Evolutionary conservation across 2,888 invertebrate species (phyloP).

Genomic region (Strigamia crassipes): DNA sequence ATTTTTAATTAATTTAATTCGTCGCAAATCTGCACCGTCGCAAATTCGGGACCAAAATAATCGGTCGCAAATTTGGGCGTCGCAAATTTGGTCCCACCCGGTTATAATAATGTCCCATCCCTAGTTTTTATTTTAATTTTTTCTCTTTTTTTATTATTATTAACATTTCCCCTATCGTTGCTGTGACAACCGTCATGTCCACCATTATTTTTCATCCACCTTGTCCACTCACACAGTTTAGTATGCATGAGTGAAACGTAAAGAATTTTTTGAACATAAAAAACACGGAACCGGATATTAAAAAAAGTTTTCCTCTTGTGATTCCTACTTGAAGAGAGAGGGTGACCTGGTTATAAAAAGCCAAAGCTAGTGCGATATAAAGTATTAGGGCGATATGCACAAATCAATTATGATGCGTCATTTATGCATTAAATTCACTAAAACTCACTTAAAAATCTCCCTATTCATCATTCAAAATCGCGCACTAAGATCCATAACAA

Average conservation of each 20-base stretch:
- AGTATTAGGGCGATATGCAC: not conserved
- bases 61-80: too few relatives aligned
- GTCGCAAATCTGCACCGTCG: too few relatives aligned
- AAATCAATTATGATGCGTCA: conserved; percentile 26
- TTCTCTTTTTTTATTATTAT: not conserved
- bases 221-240: not conserved
- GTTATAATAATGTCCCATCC: not conserved
- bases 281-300: conserved; percentile 7
- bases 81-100: too few relatives aligned
- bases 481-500: not conserved
- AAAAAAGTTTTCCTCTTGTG: conserved; percentile 3
- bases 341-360: not conserved
- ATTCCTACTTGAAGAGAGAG: not conserved
- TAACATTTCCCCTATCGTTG: not conserved
- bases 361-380: not conserved
- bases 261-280: conserved; percentile 16
- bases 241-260: not conserved
- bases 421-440: conserved; percentile 17
- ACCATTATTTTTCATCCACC: not conserved
- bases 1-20: not conserved
- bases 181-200: not conserved
- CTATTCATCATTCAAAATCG: not conserved
- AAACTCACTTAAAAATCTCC: not conserved
- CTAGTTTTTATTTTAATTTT: too few relatives aligned
- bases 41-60: too few relatives aligned